These are phyloP conservation scores for Coelopa frigida DNA, from an alignment of 1,140 invertebrate genomes.

Conservation along the genomic window DNA sequence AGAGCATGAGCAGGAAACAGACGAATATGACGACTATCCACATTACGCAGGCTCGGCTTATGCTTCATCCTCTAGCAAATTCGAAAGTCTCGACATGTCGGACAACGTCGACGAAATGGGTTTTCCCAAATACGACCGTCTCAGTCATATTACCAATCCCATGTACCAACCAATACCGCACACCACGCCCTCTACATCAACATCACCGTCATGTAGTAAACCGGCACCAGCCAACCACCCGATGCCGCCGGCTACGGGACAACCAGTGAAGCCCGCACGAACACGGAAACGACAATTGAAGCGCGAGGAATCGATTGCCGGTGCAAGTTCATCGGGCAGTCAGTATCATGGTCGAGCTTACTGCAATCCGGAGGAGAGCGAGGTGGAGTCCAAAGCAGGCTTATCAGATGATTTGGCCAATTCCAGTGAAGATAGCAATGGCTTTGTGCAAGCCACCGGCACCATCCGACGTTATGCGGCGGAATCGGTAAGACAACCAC, in stretches of 20 bases:
- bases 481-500: conserved; percentile 3
- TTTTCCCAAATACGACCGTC: conserved; percentile 52
- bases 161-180: conserved; percentile 25
- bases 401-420: conserved; percentile 41
- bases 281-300: conserved; percentile 39
- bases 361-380: conserved; percentile 40
- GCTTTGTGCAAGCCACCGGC: conserved; percentile 21
- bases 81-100: conserved; percentile 54
- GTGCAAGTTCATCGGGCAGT: conserved; percentile 13
- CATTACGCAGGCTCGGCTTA: conserved; percentile 25
- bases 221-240: conserved; percentile 36
- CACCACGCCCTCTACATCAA: not conserved
- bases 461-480: conserved; percentile 25
- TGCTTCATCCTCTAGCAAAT: conserved; percentile 31
- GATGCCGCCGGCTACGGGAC: conserved; percentile 32
- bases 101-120: conserved; percentile 57
- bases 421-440: conserved; percentile 40
- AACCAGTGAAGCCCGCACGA: conserved; percentile 40
- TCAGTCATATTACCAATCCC: conserved; percentile 47
- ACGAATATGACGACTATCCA: conserved; percentile 42
- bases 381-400: conserved; percentile 32
- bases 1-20: conserved; percentile 34
- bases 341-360: conserved; percentile 35
- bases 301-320: conserved; percentile 35
- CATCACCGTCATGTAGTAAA: not conserved